Conservation (phyloP, 92 coral and sea anemone genomes). For the Parazoanthus darwini region DNA sequence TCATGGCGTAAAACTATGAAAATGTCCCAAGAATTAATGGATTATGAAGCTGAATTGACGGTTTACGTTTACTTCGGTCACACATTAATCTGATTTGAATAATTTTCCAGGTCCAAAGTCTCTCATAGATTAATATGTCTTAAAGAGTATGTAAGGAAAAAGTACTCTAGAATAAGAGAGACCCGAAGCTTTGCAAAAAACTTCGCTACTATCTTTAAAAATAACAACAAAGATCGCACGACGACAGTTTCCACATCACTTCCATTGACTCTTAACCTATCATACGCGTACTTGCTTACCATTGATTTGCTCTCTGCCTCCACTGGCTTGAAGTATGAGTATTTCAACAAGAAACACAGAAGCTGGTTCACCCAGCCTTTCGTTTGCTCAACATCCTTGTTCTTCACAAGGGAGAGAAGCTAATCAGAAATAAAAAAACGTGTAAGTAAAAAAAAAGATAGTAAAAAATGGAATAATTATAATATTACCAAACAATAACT, state of each 20-base stretch:
- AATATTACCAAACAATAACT: no score
- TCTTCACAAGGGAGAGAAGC: conserved; percentile 75
- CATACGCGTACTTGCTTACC: neutral
- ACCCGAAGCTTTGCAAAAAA: no score
- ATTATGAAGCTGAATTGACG: no score
- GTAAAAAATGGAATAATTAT: no score
- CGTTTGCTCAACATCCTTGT: conserved; percentile 54
- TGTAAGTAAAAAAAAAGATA: neutral
- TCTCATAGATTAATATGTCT: neutral
- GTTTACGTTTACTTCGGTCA: no score
- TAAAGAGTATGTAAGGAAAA: no score
- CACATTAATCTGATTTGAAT: no score
- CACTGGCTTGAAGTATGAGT: conserved; percentile 63
- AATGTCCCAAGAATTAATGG: no score
- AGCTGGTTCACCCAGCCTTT: conserved; percentile 62
- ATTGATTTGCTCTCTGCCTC: conserved; percentile 1
- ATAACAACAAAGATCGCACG: neutral
- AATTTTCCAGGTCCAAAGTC: neutral
- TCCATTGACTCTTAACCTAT: neutral
- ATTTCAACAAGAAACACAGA: conserved; percentile 74
- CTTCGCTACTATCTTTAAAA: no score
- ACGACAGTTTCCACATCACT: neutral
- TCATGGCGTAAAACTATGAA: no score
- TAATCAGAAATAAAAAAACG: conserved; percentile 5
- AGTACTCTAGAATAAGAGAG: no score